Evolutionary conservation across 2,113 vertebrate genomes (phyloP).

Genomic region (Cygnus atratus): DNA sequence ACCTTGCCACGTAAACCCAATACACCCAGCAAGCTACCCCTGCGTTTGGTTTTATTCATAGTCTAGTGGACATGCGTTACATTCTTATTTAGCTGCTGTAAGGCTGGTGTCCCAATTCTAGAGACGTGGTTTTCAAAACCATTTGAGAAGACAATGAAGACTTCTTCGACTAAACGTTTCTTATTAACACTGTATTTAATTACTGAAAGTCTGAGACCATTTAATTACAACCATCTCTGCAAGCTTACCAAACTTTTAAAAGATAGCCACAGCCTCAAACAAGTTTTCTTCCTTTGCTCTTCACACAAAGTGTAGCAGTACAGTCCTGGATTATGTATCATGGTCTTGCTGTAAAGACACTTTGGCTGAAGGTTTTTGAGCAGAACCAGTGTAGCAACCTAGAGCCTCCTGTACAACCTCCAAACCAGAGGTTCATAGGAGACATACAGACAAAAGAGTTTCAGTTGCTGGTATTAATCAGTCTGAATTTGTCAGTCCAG

Average conservation of each 20-base stretch:
- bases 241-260: background rate
- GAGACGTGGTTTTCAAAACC: conserved; percentile 1
- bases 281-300: background rate
- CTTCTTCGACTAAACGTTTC: background rate
- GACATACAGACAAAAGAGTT: background rate
- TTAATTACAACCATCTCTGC: background rate
- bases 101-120: background rate
- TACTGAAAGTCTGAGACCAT: background rate
- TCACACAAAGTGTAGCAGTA: background rate
- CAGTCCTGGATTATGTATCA: background rate
- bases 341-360: background rate
- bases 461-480: background rate
- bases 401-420: background rate
- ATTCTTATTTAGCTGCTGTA: background rate
- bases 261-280: background rate
- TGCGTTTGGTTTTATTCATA: conserved; percentile 2
- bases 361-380: background rate
- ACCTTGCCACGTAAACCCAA: too few relatives aligned
- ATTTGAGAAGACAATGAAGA: background rate
- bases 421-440: background rate
- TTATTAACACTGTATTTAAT: conserved; percentile 29
- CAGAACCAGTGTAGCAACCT: background rate
- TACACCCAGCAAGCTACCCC: background rate
- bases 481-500: background rate
- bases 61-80: background rate